Evolutionary conservation across 2,888 invertebrate species (phyloP), one percentile per base, ranked within the genome.

Genomic region (Meiosimyza platycephala): DNA sequence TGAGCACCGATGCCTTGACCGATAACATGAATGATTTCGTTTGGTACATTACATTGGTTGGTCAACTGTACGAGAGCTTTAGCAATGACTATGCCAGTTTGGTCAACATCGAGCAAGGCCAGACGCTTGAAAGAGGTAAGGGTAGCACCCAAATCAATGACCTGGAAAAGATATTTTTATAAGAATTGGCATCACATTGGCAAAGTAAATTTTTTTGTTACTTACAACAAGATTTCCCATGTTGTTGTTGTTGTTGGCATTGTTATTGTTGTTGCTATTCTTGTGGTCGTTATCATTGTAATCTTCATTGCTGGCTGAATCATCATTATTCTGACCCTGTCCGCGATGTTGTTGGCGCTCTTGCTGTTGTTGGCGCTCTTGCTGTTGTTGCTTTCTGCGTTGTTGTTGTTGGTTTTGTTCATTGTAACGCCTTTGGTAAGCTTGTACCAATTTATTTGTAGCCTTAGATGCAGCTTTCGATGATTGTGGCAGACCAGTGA

Each of bases 1-100:
- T 87, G 86, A 50, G 86, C 85, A 62, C 80, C 84, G 50, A 84
- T 73, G 71, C 80, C 81, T 59, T 85, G 83, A 28, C 83, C 86
- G 55, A 86, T 81, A 68, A 86, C 33, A 13, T 85, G 84, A 40
- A 87, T 78, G 63, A 80, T 81, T 78, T 83, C 80, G 52, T 81
- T 78, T 64, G 85, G 80, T 75, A 79, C 73, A 74, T 78, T 79
- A 72, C 76, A 74, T 71, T 79, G 78, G 73, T 76, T 79, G 75
- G 77, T 79, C 69, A 81, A 74, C 72, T 80, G 78, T 13, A 79
- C 80, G 67, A 86, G 78, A 72, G 80, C 79, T 71, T 85, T 80
- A 68, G 81, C 85, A 63, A 85, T 76, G 70, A 76, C 76, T 28
- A 68, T 77, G 28, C 84, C 86, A 48, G 81, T 80, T 52, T 74